These are phyloP conservation scores for Dolichallabes microphthalmus DNA, from an alignment of 2,113 vertebrate genomes.

Conservation along the genomic window DNA sequence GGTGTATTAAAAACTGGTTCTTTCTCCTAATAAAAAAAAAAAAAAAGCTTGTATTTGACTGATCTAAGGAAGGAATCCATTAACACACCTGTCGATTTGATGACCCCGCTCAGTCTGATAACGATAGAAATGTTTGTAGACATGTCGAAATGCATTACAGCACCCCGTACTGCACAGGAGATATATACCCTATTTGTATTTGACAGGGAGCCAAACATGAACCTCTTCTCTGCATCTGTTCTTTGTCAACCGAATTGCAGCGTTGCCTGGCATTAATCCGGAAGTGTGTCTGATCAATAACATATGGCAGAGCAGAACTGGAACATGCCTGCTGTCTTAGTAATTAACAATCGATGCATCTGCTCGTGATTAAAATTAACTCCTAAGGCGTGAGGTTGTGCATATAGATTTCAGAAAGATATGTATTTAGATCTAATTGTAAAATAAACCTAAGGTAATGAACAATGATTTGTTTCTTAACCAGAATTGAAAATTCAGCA, in stretches of 20 bases:
- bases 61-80: neutral
- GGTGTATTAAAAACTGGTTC: neutral
- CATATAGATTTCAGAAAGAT: slow-evolving; percentile 5
- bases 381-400: neutral
- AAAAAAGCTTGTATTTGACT: neutral
- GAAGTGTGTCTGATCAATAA: slow-evolving; percentile 7
- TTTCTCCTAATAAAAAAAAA: neutral
- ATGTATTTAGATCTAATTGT: neutral
- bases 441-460: neutral
- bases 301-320: neutral
- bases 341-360: slow-evolving; percentile 20
- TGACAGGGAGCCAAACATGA: neutral
- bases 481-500: neutral
- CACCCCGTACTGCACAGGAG: neutral
- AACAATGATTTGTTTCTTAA: neutral
- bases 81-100: neutral
- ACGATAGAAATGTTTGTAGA: neutral
- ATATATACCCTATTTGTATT: slow-evolving; percentile 24
- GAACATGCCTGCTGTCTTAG: neutral
- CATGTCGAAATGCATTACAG: neutral
- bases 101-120: slow-evolving; percentile 1
- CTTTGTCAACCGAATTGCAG: slow-evolving; percentile 10
- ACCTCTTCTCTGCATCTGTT: neutral
- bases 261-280: neutral
- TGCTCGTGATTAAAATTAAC: slow-evolving; percentile 25